A percentile compares a stretch with the other conserved stretches of the same genome.
These are phyloP conservation scores for Hippocampus kuda DNA, from an alignment of 2,797 vertebrate species.

Conservation along the genomic window DNA sequence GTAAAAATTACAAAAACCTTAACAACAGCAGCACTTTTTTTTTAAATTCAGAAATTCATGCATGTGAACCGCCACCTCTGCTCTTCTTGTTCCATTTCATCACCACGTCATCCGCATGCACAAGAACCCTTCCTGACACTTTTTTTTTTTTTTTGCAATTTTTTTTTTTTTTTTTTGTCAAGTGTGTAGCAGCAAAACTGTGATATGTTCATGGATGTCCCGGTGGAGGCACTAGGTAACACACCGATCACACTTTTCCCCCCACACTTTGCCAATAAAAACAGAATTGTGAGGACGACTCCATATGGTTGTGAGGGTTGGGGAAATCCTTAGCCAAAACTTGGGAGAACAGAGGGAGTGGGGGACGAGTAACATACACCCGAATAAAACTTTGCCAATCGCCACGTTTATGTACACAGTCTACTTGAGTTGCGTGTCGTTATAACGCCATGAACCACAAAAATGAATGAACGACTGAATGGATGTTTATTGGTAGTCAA, in stretches of 20 bases:
- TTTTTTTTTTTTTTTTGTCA: constrained; percentile 8
- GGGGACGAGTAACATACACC: constrained; percentile 40
- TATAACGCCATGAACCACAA: constrained; percentile 21
- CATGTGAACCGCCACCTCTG: constrained; percentile 65
- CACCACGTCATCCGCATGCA: constrained; percentile 68
- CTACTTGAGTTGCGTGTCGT: constrained; percentile 9
- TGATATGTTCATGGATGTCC: constrained; percentile 68
- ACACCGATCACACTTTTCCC: constrained; percentile 42
- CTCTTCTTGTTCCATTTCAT: constrained; percentile 49
- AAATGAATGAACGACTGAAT: constrained; percentile 42
- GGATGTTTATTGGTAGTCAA: constrained; percentile 53
- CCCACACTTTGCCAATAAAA: constrained; percentile 40
- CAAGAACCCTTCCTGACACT: constrained; percentile 41
- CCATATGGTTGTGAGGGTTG: neutral
- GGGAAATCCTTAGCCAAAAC: constrained; percentile 1
- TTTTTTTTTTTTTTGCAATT: constrained; percentile 12
- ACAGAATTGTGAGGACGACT: constrained; percentile 30
- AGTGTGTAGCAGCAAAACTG: constrained; percentile 66
- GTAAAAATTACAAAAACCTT: constrained; percentile 44
- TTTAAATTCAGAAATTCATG: constrained; percentile 61
- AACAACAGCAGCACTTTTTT: constrained; percentile 57
- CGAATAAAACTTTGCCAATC: constrained; percentile 51
- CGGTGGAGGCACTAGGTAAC: constrained; percentile 68
- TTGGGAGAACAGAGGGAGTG: constrained; percentile 10
- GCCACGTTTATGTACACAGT: constrained; percentile 60